Conservation (phyloP, 2,888 invertebrate genomes). For the Cryptus armator region DNA sequence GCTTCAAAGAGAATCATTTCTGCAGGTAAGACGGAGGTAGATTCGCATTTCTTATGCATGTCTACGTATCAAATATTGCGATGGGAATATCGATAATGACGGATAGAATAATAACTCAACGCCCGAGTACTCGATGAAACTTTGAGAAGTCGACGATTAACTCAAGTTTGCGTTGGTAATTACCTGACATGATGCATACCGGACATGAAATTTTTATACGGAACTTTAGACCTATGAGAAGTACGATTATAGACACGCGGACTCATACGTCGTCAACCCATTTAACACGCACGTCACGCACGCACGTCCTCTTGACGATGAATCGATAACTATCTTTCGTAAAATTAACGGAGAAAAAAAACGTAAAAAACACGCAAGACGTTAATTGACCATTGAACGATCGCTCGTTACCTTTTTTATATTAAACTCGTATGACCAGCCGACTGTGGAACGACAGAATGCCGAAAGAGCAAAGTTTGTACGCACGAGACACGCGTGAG, state of each 20-base stretch:
- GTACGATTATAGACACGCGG: background rate
- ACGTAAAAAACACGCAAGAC: background rate
- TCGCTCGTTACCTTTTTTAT: background rate
- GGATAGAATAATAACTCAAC: background rate
- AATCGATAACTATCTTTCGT: conserved; percentile 3
- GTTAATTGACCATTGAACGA: background rate
- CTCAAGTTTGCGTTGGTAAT: background rate
- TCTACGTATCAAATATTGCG: background rate
- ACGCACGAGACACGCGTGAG: background rate
- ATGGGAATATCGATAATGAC: background rate
- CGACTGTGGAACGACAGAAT: background rate
- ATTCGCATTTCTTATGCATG: too few species aligned
- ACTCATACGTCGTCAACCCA: background rate
- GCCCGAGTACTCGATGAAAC: background rate
- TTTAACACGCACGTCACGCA: conserved; percentile 6
- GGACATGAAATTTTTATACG: background rate
- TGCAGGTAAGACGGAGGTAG: background rate
- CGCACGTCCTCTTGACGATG: background rate
- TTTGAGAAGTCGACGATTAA: background rate
- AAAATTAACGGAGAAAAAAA: background rate
- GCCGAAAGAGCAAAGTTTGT: background rate
- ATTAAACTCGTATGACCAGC: background rate
- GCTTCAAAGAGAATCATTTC: background rate
- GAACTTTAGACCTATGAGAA: background rate
- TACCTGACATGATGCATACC: background rate